Percentiles rank a stretch among this genome's conserved stretches.
phyloP scores from a whole-genome alignment of 2,113 vertebrate species.

The Paracanthobrama guichenoti region DNA sequence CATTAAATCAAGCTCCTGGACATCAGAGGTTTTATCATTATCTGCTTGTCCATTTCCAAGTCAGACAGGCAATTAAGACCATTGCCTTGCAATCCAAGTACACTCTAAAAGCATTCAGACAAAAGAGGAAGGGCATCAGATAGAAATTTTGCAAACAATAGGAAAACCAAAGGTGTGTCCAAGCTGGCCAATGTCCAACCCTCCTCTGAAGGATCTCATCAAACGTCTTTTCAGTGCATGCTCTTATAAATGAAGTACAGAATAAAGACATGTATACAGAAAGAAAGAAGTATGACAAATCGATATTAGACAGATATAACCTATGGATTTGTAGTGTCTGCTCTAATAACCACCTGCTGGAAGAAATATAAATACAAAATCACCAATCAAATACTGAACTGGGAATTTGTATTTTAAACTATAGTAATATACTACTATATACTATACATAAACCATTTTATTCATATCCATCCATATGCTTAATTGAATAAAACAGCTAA shows the following conservation, averaged over 20 bases:
- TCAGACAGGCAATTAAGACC: neutral
- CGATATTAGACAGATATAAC: slow-evolving; percentile 2
- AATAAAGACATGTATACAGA: slow-evolving; percentile 22
- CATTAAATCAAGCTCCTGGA: neutral
- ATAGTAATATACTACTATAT: neutral
- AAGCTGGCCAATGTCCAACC: slow-evolving; percentile 24
- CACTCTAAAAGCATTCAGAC: neutral
- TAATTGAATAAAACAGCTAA: neutral
- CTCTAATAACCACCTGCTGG: neutral
- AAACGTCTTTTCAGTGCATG: neutral
- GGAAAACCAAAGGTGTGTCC: slow-evolving; percentile 25
- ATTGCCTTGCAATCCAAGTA: neutral
- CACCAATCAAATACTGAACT: neutral
- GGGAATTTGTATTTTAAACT: neutral
- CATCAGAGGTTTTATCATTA: neutral
- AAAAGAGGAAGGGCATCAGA: slow-evolving; percentile 8
- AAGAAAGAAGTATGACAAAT: slow-evolving; percentile 43
- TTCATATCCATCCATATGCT: neutral
- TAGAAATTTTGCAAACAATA: slow-evolving; percentile 15
- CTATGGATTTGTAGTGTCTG: neutral
- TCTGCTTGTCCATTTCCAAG: slow-evolving; percentile 3
- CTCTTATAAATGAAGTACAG: slow-evolving; percentile 18
- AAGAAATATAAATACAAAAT: neutral
- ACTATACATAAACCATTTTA: neutral
- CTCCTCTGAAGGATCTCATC: slow-evolving; percentile 23